A percentile compares a stretch with the other conserved stretches of the same genome.
These are phyloP conservation scores for Alcedo quadribrachys DNA, from an alignment of 2,797 vertebrate genomes.

Conservation along the genomic window DNA sequence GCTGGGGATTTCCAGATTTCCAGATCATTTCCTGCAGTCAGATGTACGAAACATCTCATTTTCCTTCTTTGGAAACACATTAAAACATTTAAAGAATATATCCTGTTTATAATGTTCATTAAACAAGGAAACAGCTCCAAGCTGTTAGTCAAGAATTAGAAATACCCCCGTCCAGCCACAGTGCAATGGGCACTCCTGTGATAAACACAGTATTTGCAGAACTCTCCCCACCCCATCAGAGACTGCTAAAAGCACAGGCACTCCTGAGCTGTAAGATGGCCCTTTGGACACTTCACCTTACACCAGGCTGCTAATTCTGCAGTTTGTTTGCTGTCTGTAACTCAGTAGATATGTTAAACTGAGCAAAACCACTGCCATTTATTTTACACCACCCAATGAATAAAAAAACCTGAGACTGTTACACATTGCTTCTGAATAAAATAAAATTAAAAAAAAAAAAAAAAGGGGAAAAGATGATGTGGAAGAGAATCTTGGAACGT, in stretches of 20 bases:
- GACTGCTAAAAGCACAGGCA: not conserved
- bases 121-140: slow-evolving; percentile 26
- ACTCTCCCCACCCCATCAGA: slow-evolving; percentile 35
- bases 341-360: slow-evolving; percentile 26
- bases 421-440: slow-evolving; percentile 39
- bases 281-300: slow-evolving; percentile 21
- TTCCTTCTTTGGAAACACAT: slow-evolving; percentile 9
- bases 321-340: slow-evolving; percentile 24
- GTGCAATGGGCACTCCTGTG: slow-evolving; percentile 47
- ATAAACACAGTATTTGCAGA: slow-evolving; percentile 66
- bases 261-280: not conserved
- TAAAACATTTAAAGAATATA: not conserved
- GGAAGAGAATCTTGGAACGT: slow-evolving; percentile 47
- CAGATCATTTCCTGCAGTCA: not conserved
- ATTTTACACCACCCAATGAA: slow-evolving; percentile 38
- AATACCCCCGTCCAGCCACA: slow-evolving; percentile 6
- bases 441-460: slow-evolving; percentile 44
- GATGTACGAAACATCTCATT: slow-evolving; percentile 10
- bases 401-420: not conserved
- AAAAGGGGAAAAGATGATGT: slow-evolving; percentile 31
- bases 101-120: not conserved
- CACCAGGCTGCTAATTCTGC: not conserved
- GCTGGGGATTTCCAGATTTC: not conserved
- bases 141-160: slow-evolving; percentile 13
- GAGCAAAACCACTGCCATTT: slow-evolving; percentile 19